These are phyloP conservation scores for Athalia cordata DNA, from an alignment of 2,888 invertebrate species.

Conservation along the genomic window DNA sequence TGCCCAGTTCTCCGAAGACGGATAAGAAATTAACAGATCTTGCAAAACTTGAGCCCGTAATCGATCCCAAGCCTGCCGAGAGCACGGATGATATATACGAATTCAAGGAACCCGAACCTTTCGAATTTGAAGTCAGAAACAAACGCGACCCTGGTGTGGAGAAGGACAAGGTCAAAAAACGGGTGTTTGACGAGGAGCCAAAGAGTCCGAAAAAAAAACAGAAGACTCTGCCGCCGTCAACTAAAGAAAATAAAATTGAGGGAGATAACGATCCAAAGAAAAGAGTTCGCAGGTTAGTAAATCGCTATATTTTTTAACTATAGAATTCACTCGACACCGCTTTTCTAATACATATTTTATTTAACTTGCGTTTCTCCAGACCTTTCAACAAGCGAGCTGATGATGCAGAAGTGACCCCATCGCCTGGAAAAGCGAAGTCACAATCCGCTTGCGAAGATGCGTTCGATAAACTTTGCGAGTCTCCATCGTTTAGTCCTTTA, in stretches of 20 bases:
- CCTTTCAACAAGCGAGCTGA: conserved; percentile 52
- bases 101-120: conserved; percentile 92
- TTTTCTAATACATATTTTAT: not conserved
- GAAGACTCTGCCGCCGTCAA: conserved; percentile 54
- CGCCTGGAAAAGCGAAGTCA: conserved; percentile 53
- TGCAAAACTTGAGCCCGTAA: conserved; percentile 61
- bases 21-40: conserved; percentile 64
- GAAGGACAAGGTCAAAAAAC: conserved; percentile 64
- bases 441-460: conserved; percentile 70
- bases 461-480: conserved; percentile 75
- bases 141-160: conserved; percentile 66
- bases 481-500: conserved; percentile 75
- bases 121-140: conserved; percentile 85
- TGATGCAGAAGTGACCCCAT: conserved; percentile 44
- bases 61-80: conserved; percentile 53
- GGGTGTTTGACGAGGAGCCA: conserved; percentile 68
- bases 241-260: conserved; percentile 56
- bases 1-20: conserved; percentile 62
- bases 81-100: conserved; percentile 83
- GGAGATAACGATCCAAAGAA: conserved; percentile 58
- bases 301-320: not conserved
- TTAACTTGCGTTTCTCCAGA: not conserved
- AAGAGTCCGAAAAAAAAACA: conserved; percentile 70
- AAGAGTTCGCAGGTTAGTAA: conserved; percentile 52
- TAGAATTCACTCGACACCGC: conserved; percentile 52